Conservation (phyloP, 2,888 invertebrate genomes). For the Drosophila sordidapex region DNA sequence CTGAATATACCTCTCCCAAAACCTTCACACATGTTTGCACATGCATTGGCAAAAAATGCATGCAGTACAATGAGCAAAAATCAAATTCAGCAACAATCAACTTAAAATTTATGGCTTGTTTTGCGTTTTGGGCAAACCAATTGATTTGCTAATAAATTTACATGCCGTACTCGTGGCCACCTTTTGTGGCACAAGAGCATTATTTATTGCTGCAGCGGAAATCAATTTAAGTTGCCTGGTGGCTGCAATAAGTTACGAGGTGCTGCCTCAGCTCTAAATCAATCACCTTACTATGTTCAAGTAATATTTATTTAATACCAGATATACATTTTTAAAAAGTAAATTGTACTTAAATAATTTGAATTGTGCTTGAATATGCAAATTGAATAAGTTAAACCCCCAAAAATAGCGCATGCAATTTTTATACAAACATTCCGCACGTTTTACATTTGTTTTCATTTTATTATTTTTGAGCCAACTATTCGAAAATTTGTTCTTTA, state of each 20-base stretch:
- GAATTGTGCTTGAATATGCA: constrained; percentile 38
- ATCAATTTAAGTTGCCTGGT: constrained; percentile 44
- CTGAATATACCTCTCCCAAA: not conserved
- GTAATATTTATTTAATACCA: constrained; percentile 41
- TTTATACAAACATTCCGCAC: constrained; percentile 40
- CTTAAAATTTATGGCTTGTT: constrained; percentile 42
- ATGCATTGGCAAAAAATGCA: constrained; percentile 5
- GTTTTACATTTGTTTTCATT: constrained; percentile 25
- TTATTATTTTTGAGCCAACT: constrained; percentile 13
- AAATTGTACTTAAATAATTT: constrained; percentile 45
- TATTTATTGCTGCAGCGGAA: constrained; percentile 28
- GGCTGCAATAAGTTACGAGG: not conserved
- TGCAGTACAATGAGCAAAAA: constrained; percentile 28
- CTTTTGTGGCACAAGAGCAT: constrained; percentile 4
- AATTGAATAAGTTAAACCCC: constrained; percentile 16
- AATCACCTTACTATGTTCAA: constrained; percentile 65
- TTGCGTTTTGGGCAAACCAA: constrained; percentile 42
- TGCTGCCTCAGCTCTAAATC: constrained; percentile 46
- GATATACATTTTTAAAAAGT: constrained; percentile 4
- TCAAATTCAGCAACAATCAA: constrained; percentile 18
- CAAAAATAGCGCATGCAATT: constrained; percentile 28
- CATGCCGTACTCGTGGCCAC: constrained; percentile 24
- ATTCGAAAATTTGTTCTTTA: constrained; percentile 43
- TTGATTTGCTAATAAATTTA: constrained; percentile 68
- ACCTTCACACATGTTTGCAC: not conserved